These are phyloP conservation scores for Drosophila putrida DNA, from an alignment of 2,888 invertebrate species.

Conservation along the genomic window DNA sequence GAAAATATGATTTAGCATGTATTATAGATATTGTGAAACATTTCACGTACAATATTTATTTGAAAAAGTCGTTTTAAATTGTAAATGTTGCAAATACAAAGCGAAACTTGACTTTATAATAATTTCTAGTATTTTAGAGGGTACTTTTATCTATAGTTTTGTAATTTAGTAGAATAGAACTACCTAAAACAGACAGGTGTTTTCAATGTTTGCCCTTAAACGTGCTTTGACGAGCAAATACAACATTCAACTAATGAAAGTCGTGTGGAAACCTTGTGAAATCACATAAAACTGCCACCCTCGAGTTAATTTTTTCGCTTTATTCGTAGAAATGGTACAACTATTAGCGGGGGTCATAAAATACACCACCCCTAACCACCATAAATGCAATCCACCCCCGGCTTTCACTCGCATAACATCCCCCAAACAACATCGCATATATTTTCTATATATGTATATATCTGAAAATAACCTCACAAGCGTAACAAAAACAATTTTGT, in stretches of 20 bases:
- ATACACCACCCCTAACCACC: slow-evolving; percentile 37
- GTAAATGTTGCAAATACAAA: too few relatives aligned
- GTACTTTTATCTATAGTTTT: neutral
- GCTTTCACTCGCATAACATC: slow-evolving; percentile 39
- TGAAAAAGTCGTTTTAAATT: too few relatives aligned
- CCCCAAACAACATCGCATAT: slow-evolving; percentile 18
- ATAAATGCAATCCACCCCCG: slow-evolving; percentile 45
- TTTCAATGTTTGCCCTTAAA: slow-evolving; percentile 16
- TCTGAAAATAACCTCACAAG: slow-evolving; percentile 40
- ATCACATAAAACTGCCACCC: slow-evolving; percentile 54
- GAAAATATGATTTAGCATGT: neutral
- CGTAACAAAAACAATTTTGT: slow-evolving; percentile 33
- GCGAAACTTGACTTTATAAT: too few relatives aligned
- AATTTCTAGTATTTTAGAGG: neutral
- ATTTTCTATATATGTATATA: slow-evolving; percentile 5
- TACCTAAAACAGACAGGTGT: slow-evolving; percentile 13
- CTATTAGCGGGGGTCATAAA: slow-evolving; percentile 43
- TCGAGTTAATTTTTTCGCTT: slow-evolving; percentile 32
- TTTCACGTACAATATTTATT: neutral
- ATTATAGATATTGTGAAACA: neutral
- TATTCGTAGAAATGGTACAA: slow-evolving; percentile 31
- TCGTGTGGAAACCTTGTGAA: slow-evolving; percentile 30
- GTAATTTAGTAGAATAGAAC: neutral
- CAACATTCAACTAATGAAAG: slow-evolving; percentile 22
- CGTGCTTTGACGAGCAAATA: slow-evolving; percentile 6